These are phyloP conservation scores for Atherinomorus stipes DNA, from an alignment of 2,113 vertebrate species.

Conservation along the genomic window DNA sequence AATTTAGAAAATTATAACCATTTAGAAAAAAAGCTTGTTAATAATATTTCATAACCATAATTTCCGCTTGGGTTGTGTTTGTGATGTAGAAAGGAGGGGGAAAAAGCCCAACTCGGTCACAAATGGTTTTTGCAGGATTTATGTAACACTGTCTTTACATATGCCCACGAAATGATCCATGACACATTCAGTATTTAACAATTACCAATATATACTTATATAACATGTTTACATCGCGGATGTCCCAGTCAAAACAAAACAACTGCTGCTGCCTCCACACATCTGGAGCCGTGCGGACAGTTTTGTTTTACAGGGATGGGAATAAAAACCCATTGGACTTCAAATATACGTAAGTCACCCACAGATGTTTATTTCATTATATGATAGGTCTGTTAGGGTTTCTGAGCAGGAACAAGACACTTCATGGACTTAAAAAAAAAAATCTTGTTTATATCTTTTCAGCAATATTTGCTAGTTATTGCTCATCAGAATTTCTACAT, in stretches of 20 bases:
- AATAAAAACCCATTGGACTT: conserved; percentile 34
- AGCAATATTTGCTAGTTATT: no score
- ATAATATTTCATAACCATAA: neutral
- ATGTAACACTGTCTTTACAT: conserved; percentile 44
- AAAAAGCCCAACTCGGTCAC: conserved; percentile 7
- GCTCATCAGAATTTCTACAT: neutral
- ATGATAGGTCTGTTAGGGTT: neutral
- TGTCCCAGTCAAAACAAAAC: conserved; percentile 34
- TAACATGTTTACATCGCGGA: conserved; percentile 49
- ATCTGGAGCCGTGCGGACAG: conserved; percentile 25
- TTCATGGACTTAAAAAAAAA: no score
- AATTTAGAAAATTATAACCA: neutral
- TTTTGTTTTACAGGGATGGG: conserved; percentile 6
- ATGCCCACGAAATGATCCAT: conserved; percentile 51
- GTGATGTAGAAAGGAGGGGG: neutral
- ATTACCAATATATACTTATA: conserved; percentile 60
- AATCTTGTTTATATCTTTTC: no score
- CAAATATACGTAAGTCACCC: conserved; percentile 48
- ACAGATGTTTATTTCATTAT: neutral
- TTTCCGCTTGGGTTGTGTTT: conserved; percentile 4
- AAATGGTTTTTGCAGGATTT: conserved; percentile 46
- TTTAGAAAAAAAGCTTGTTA: conserved; percentile 11
- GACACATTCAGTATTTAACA: conserved; percentile 56
- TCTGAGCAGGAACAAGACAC: neutral
- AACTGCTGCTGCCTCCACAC: conserved; percentile 27